phyloP scores from a whole-genome alignment of 2,113 vertebrate genomes.

The Erinaceus europaeus region DNA sequence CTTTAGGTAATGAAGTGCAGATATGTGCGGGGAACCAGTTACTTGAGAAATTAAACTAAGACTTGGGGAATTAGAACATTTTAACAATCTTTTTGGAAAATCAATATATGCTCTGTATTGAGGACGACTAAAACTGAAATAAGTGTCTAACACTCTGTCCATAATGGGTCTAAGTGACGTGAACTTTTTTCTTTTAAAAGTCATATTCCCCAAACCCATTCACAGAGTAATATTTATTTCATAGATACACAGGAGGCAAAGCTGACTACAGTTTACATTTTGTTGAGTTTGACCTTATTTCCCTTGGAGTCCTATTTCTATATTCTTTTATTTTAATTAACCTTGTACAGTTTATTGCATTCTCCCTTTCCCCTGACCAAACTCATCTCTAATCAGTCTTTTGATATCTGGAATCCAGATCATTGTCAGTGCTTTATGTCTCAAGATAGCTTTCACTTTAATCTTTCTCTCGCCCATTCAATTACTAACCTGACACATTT shows the following conservation, averaged over 20 bases:
- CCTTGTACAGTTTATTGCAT: neutral
- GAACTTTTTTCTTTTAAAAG: neutral
- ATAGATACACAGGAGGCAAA: neutral
- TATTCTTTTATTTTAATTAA: neutral
- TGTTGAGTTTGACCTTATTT: neutral
- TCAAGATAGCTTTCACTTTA: neutral
- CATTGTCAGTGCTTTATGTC: no score
- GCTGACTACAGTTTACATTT: neutral
- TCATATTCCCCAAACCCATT: neutral
- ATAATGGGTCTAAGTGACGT: neutral
- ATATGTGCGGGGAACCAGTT: neutral
- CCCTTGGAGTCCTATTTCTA: neutral
- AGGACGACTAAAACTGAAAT: neutral
- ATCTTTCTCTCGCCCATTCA: neutral
- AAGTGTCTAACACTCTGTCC: neutral
- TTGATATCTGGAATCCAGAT: neutral
- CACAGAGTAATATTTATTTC: neutral
- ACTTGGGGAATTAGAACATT: neutral
- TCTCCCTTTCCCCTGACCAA: neutral
- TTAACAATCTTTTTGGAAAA: slow-evolving; percentile 19
- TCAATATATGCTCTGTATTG: neutral
- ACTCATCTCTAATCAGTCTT: neutral
- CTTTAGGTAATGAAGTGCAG: neutral
- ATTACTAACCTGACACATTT: neutral
- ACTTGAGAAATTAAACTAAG: slow-evolving; percentile 12